Evolutionary conservation across 1,140 invertebrate genomes (phyloP).

Genomic region (Drosophila bocqueti): DNA sequence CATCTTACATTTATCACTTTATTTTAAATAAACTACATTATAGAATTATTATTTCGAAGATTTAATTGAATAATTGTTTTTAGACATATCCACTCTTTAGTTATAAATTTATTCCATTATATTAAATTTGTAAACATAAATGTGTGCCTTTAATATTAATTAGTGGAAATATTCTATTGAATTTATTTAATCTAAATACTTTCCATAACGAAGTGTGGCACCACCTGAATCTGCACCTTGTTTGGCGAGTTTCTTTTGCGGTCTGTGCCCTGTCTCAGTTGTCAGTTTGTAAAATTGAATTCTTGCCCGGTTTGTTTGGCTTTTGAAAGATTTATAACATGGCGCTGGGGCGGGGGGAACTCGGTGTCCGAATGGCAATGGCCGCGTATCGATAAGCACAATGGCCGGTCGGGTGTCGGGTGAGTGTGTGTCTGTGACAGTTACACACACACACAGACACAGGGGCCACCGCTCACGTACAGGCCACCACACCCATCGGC

Average conservation of each 20-base stretch:
- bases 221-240: slow-evolving; percentile 19
- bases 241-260: slow-evolving; percentile 31
- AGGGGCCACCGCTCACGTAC: slow-evolving; percentile 13
- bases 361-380: slow-evolving; percentile 49
- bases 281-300: slow-evolving; percentile 79
- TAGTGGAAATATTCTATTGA: no score
- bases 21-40: no score
- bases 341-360: slow-evolving; percentile 9
- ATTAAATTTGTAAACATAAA: no score
- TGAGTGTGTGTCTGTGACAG: slow-evolving; percentile 72
- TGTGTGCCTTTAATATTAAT: no score
- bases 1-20: no score
- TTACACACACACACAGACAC: slow-evolving; percentile 26
- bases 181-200: neutral
- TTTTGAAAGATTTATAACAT: slow-evolving; percentile 81
- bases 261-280: slow-evolving; percentile 63
- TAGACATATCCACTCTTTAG: no score
- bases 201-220: neutral
- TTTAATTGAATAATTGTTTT: no score
- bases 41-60: no score
- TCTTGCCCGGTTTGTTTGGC: slow-evolving; percentile 70
- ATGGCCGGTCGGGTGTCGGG: slow-evolving; percentile 42
- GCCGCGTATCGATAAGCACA: slow-evolving; percentile 78
- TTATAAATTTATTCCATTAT: no score
- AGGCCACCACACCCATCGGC: slow-evolving; percentile 41